Evolutionary conservation across 2,888 invertebrate genomes (phyloP), one percentile per base, ranked within the genome.

Genomic region (Phania funesta): DNA sequence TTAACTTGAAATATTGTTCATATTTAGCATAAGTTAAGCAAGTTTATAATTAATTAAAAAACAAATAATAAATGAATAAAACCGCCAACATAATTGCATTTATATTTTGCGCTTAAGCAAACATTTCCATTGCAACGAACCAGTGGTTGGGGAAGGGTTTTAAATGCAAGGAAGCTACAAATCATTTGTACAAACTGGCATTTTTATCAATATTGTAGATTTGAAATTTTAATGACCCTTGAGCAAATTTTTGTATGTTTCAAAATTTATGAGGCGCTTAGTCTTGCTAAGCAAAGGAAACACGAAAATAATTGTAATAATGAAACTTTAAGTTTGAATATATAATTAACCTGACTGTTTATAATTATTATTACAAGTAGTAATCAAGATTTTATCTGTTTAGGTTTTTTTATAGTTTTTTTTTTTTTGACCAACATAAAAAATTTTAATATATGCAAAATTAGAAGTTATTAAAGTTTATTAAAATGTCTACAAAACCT

Each of bases 231-330:
- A 26, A 11, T 38, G 26, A 18, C 20, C 48, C 26, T 50, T 60
- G 18, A 41, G 11, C 8, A 52, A 54, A 16, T n/a, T 3, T 20
- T 32, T 32, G 32, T 7, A 35, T 44, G 44, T 54, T 26, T 29
- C 1, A 46, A 46, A 65, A 48, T 75, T 65, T 75, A 65, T 65
- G 74, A 46, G 18, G 32, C 64, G 52, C 50, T 54, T 22, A 74
- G 26, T 54, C 44, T 62, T 22, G 16, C 5, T 11, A 32, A 11
- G 22, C 41, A 16, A 18, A 16, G 22, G 13, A n/a, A 20, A 38
- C n/a, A n/a, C n/a, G 2, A 20, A 32, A 44, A 48, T 7, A 18
- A 8, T 68, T 50, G 32, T 26, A 52, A 18, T 52, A 62, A 20
- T 50, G n/a, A 64, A 64, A 74, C 29, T 65, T 65, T 6, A 64